phyloP scores from a whole-genome alignment of 1,140 invertebrate genomes.

The Teleopsis dalmanni region DNA sequence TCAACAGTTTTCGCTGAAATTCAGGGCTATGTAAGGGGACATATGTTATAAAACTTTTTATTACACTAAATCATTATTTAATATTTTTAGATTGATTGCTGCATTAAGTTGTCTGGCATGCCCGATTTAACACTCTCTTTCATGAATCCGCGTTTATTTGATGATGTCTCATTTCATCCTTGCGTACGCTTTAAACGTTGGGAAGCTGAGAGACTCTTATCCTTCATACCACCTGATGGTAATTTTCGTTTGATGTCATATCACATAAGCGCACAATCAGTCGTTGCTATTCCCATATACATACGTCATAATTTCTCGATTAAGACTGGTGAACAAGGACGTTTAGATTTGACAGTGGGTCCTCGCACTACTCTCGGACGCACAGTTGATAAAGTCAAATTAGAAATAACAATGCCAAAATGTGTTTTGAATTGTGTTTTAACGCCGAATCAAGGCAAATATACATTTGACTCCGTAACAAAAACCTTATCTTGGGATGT shows the following conservation, averaged over 20 bases:
- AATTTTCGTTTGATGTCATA: slow-evolving; percentile 97
- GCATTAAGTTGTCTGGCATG: slow-evolving; percentile 97
- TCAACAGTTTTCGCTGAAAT: slow-evolving; percentile 97
- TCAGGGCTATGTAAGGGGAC: slow-evolving; percentile 85
- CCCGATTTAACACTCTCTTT: slow-evolving; percentile 96
- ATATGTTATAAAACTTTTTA: neutral
- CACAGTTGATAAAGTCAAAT: slow-evolving; percentile 62
- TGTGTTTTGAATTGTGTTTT: slow-evolving; percentile 91
- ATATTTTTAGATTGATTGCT: slow-evolving; percentile 85
- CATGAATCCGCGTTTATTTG: slow-evolving; percentile 93
- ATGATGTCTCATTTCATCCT: slow-evolving; percentile 99
- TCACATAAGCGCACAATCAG: slow-evolving; percentile 91
- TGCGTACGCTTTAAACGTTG: slow-evolving; percentile 97
- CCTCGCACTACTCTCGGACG: slow-evolving; percentile 95
- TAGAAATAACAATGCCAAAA: slow-evolving; percentile 98
- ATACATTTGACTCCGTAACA: slow-evolving; percentile 94
- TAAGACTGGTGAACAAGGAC: slow-evolving; percentile 75
- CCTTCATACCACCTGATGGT: slow-evolving; percentile 98
- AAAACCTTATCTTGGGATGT: slow-evolving; percentile 95
- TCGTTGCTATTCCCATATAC: slow-evolving; percentile 96
- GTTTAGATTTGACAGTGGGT: slow-evolving; percentile 90
- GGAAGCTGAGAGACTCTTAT: slow-evolving; percentile 91
- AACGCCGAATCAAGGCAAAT: slow-evolving; percentile 93
- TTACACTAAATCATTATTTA: neutral
- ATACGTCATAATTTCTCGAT: slow-evolving; percentile 86